A percentile compares a stretch with the other conserved stretches of the same genome.
Conservation (phyloP, 1,140 invertebrate genomes). For the Panulirus ornatus region DNA sequence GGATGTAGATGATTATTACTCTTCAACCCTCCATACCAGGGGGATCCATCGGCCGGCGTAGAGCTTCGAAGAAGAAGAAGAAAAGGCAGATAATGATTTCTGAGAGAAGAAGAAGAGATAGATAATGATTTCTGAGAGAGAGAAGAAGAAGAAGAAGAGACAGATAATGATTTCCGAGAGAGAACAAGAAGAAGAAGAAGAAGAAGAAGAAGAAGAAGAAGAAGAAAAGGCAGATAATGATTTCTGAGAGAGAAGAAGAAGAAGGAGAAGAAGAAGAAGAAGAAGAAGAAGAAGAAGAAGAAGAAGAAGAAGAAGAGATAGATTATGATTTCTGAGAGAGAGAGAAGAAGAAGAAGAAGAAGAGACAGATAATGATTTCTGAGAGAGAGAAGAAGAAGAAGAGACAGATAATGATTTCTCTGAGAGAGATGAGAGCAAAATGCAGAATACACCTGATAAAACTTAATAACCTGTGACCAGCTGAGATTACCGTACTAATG, state of each 20-base stretch:
- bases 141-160: too few species aligned
- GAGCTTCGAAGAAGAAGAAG: too few species aligned
- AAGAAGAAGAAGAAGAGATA: neutral
- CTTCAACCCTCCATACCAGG: too few species aligned
- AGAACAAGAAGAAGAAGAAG: neutral
- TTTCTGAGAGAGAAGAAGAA: neutral
- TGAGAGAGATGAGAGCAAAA: too few species aligned
- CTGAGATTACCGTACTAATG: too few species aligned
- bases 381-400: neutral
- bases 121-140: neutral
- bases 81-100: neutral
- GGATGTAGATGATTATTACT: too few species aligned
- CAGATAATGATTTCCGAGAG: too few species aligned
- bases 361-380: too few species aligned
- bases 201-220: neutral
- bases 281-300: neutral
- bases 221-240: neutral
- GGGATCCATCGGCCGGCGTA: too few species aligned
- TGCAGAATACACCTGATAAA: too few species aligned
- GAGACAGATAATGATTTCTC: slow-evolving; percentile 11
- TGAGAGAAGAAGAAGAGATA: neutral
- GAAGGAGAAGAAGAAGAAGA: neutral
- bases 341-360: neutral
- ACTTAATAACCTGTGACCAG: too few species aligned
- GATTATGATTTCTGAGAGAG: too few species aligned